Base-by-base conservation (phyloP, 2,797 vertebrate genomes). In the Rhinichthys osculus region DNA sequence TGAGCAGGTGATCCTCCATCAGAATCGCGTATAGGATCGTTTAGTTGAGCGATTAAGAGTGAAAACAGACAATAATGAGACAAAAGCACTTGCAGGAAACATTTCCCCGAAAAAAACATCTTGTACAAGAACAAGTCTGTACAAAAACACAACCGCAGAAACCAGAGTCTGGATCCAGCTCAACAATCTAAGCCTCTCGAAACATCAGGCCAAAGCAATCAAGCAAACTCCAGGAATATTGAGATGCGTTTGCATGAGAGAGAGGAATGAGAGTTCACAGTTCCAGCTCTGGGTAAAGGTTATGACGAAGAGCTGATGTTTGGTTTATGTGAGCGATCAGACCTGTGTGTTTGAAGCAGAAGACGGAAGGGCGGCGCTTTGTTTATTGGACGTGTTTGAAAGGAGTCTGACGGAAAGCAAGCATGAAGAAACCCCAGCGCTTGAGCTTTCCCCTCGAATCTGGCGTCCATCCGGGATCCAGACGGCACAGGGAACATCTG, bases 41-140 rank as follows among this genome's bases (percentile, higher is more conserved):
- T 82, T 85, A 35, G 74, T 64, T 38, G 70, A 84, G 44, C 35
- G 33, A 79, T 85, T 80, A 70, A 21, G 77, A 73, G 19, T 33
- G 73, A 82, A 86, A 66, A 82, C 72, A 47, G 33, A 84, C 69
- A 67, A 81, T 89, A 84, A 93, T 89, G 87, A 94, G 92, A 91
- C 88, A 89, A 82, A 89, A 92, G 92, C 64, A 92, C 89, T 93
- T 93, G 92, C 93, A 95, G 94, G 93, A 94, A 95, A 91, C 90
- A 92, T 87, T 94, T 94, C 93, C 90, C 87, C 35, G 3, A 35
- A 90, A 92, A 92, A 87, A 90, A 93, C 90, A 93, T 90, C 81
- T 90, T 14, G 66, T 91, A 87, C 81, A 91, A 93, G 71, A 54
- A 87, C 50, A 85, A 84, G 86, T 82, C 72, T 19, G 52, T 44